Evolutionary conservation across 2,888 invertebrate species (phyloP).

Genomic region (Tolmerus cingulatus): DNA sequence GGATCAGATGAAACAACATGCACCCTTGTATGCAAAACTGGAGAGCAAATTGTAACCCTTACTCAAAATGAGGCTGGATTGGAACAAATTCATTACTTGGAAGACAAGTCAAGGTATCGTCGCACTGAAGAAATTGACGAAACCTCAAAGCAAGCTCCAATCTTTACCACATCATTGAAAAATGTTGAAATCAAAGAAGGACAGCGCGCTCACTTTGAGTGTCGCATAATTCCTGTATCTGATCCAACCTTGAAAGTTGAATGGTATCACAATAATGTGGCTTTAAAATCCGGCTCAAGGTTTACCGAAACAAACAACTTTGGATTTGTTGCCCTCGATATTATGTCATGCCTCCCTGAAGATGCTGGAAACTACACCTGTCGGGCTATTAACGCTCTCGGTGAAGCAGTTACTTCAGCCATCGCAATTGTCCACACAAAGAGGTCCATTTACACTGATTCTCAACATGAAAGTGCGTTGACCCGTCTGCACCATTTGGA

Average conservation of each 20-base stretch:
- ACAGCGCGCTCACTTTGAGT: constrained; percentile 93
- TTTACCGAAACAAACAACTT: constrained; percentile 97
- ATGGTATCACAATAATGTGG: constrained; percentile 93
- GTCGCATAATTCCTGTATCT: constrained; percentile 91
- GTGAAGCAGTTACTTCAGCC: constrained; percentile 92
- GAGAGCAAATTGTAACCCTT: constrained; percentile 81
- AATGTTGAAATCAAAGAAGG: constrained; percentile 94
- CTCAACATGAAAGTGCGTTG: constrained; percentile 87
- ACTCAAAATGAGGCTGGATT: constrained; percentile 89
- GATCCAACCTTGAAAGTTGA: constrained; percentile 93
- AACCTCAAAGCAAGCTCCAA: constrained; percentile 88
- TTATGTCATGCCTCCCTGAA: constrained; percentile 93
- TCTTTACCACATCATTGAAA: constrained; percentile 91
- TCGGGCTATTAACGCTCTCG: constrained; percentile 88
- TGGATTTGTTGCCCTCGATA: constrained; percentile 96
- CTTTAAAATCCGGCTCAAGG: constrained; percentile 91
- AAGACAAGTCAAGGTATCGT: constrained; percentile 82
- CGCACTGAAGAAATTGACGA: constrained; percentile 81
- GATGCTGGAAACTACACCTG: constrained; percentile 97
- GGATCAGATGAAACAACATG: constrained; percentile 89
- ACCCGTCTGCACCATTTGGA: constrained; percentile 83
- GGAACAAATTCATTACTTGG: constrained; percentile 88
- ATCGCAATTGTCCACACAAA: constrained; percentile 82
- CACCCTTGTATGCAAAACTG: constrained; percentile 75
- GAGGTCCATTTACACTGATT: constrained; percentile 86